phyloP scores from a whole-genome alignment of 2,797 vertebrate genomes.

The Varecia variegata region DNA sequence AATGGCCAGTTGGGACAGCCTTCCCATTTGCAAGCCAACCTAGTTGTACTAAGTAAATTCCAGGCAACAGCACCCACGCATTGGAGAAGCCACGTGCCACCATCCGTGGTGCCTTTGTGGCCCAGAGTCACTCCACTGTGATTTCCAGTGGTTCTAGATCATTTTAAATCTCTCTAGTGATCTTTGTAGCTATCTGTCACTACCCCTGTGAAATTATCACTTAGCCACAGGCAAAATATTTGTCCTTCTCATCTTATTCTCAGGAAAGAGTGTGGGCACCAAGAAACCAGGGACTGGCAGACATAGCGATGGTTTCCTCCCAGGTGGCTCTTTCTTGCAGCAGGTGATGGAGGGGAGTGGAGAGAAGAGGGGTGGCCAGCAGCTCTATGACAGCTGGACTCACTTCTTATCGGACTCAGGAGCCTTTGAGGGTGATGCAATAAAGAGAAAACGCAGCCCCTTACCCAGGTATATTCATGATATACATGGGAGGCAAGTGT shows the following conservation, averaged over 20 bases:
- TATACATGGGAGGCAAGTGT: neutral
- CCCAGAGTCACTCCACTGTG: neutral
- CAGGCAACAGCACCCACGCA: neutral
- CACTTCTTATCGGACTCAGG: neutral
- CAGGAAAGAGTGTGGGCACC: neutral
- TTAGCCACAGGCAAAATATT: neutral
- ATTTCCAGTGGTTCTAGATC: neutral
- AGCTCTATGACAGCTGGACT: neutral
- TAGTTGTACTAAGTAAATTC: neutral
- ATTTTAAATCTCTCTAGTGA: neutral
- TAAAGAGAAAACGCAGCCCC: neutral
- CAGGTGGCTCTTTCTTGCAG: neutral
- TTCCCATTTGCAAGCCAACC: neutral
- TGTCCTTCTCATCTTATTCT: neutral
- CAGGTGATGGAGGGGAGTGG: neutral
- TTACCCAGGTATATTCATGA: neutral
- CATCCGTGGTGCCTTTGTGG: rapidly evolving
- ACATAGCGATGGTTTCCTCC: neutral
- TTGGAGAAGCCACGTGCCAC: neutral
- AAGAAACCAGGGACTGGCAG: neutral
- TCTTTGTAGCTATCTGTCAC: neutral
- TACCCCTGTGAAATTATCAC: neutral
- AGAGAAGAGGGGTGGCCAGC: neutral
- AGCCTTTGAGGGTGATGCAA: neutral
- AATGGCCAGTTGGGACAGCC: neutral